A percentile compares a stretch with the other conserved stretches of the same genome.
Evolutionary conservation across 92 coral and sea anemone species (phyloP).

Genomic region (Bergia puertoricense): DNA sequence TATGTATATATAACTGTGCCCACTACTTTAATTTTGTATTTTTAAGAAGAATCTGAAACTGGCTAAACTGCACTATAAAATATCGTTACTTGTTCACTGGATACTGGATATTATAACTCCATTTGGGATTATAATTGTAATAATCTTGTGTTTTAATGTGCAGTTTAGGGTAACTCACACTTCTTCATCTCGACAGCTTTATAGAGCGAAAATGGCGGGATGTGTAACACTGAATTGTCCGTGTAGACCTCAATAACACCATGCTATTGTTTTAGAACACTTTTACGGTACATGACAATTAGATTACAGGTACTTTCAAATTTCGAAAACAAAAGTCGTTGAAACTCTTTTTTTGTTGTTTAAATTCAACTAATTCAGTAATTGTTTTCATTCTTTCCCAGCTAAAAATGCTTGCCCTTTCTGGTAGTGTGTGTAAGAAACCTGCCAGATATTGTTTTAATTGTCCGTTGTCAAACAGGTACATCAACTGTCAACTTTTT

Average conservation of each 20-base stretch:
- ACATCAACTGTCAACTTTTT: background rate
- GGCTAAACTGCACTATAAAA: too few species aligned
- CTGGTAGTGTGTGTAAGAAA: background rate
- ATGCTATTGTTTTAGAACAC: background rate
- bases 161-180: background rate
- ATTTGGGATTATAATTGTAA: background rate
- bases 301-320: constrained; percentile 5
- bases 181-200: background rate
- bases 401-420: background rate
- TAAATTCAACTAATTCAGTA: background rate
- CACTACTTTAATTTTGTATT: too few species aligned
- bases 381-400: background rate
- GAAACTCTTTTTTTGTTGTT: background rate
- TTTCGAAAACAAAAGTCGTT: background rate
- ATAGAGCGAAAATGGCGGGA: too few species aligned
- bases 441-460: constrained; percentile 6
- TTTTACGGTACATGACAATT: background rate
- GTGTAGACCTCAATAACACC: background rate
- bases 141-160: too few species aligned
- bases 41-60: background rate
- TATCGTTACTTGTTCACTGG: background rate
- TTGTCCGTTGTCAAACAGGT: constrained; percentile 11
- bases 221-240: too few species aligned
- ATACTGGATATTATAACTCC: too few species aligned
- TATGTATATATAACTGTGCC: too few species aligned